A percentile compares a stretch with the other conserved stretches of the same genome.
Evolutionary conservation across 2,888 invertebrate genomes (phyloP).

Genomic region (Rapana venosa): DNA sequence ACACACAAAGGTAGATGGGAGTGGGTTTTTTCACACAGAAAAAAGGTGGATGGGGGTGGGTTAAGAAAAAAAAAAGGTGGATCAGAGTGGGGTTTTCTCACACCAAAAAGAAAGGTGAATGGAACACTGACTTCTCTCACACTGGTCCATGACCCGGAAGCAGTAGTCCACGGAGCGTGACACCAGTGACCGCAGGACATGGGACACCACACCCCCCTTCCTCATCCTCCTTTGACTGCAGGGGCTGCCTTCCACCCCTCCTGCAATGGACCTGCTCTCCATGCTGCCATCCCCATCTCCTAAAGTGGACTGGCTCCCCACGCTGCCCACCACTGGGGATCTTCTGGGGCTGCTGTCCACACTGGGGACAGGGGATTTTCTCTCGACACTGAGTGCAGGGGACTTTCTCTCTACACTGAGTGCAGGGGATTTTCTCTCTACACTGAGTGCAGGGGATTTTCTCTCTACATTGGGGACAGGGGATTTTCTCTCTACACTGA

Average conservation of each 20-base stretch:
- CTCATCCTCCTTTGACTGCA: not conserved
- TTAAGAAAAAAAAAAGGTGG: no score
- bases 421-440: not conserved
- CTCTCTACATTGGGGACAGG: not conserved
- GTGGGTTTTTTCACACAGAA: no score
- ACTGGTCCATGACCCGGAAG: slow-evolving; percentile 72
- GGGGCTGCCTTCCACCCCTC: not conserved
- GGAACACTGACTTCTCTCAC: slow-evolving; percentile 72
- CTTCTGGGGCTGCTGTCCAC: not conserved
- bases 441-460: slow-evolving; percentile 20
- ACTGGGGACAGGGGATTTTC: slow-evolving; percentile 30
- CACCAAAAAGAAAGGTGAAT: not conserved
- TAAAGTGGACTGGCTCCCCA: slow-evolving; percentile 8
- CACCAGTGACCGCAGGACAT: slow-evolving; percentile 58
- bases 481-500: not conserved
- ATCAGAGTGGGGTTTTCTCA: no score
- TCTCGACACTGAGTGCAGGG: not conserved
- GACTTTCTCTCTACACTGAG: slow-evolving; percentile 5
- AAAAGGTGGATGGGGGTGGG: no score
- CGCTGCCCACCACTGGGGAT: not conserved
- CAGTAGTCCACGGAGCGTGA: slow-evolving; percentile 70
- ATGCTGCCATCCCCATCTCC: slow-evolving; percentile 17
- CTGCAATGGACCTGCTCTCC: not conserved
- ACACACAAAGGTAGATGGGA: no score
- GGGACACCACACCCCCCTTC: slow-evolving; percentile 36